Percentiles rank a stretch among this genome's conserved stretches.
These are phyloP conservation scores for Phocides pigmalion DNA, from an alignment of 1,140 invertebrate species.

Conservation along the genomic window DNA sequence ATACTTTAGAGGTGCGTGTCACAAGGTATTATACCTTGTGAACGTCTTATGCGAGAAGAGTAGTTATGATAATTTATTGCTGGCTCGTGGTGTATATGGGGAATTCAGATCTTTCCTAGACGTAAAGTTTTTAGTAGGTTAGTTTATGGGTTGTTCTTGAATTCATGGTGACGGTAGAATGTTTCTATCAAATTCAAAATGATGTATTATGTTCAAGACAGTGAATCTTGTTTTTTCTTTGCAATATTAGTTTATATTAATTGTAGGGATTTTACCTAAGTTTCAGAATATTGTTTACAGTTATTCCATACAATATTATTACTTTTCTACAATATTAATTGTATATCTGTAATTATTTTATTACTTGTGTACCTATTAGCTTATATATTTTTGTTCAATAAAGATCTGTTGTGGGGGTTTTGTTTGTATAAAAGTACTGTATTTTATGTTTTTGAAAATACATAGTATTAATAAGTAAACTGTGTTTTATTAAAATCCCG, in stretches of 20 bases:
- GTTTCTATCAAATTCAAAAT: background rate
- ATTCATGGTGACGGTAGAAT: slow-evolving; percentile 3
- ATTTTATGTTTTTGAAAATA: too few relatives aligned
- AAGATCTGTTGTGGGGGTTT: slow-evolving; percentile 15
- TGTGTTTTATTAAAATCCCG: too few relatives aligned
- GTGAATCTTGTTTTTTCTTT: background rate
- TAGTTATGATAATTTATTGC: too few relatives aligned
- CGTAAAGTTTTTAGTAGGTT: background rate
- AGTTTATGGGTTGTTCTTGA: background rate
- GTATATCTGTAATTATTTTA: slow-evolving; percentile 17
- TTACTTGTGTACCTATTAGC: slow-evolving; percentile 3
- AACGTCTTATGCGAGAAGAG: too few relatives aligned
- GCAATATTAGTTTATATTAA: slow-evolving; percentile 1
- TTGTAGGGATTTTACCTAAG: background rate
- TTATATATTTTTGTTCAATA: slow-evolving; percentile 17
- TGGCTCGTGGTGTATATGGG: too few relatives aligned
- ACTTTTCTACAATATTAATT: slow-evolving; percentile 8
- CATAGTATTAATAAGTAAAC: too few relatives aligned
- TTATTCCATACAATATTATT: slow-evolving; percentile 5
- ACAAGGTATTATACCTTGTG: too few relatives aligned
- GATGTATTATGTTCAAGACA: background rate
- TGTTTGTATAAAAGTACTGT: background rate
- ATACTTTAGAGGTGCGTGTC: too few relatives aligned
- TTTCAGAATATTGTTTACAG: background rate
- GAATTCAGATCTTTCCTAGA: background rate